Base-by-base conservation (phyloP, 2,797 vertebrate species). In the Rousettus madagascariensis region DNA sequence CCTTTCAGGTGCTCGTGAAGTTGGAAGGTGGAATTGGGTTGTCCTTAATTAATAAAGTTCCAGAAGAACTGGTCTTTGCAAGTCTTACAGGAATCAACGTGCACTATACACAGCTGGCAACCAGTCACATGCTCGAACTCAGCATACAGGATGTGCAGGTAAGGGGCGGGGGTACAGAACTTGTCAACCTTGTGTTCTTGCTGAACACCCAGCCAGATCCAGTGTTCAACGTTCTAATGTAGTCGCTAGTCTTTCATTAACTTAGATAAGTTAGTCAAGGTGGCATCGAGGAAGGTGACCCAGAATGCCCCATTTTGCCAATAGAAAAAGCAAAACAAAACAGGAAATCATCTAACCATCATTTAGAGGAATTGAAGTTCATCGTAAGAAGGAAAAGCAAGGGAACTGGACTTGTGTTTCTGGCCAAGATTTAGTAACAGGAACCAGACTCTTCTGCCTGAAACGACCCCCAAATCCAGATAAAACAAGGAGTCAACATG, bases 141-240 rank as follows among this genome's bases (percentile, higher is more conserved):
- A 99, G 99, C 95, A 98, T 99, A 89, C 98, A 99, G 92, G 99
- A 99, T 91, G 98, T 99, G 86, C 99, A 99, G 99, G 99, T 99
- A 97, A 97, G 11, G 41, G 28, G 13, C 6, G 2, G 17, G 28
- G n/a, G 28, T 38, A 83, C 53, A 17, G 74, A 20, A 41, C 5
- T 51, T n/a, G 6, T 49, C 66, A 59, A 43, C 17, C 24, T n/a
- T 57, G 22, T 68, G 19, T 80, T 59, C 38, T 38, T 91, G 38
- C n/a, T 33, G 13, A 59, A 2, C 0, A 65, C 38, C 30, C 38
- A 33, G 8, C 19, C 28, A 41, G 49, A 66, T 72, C 38, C 85
- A 65, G 53, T 65, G 16, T 63, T 65, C 74, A 36, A 6, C 46
- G 6, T 84, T 84, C 84, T 61, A 68, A 55, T 59, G 22, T 33